These are phyloP conservation scores for Cephus pulcher DNA, from an alignment of 2,888 invertebrate species.

Conservation along the genomic window DNA sequence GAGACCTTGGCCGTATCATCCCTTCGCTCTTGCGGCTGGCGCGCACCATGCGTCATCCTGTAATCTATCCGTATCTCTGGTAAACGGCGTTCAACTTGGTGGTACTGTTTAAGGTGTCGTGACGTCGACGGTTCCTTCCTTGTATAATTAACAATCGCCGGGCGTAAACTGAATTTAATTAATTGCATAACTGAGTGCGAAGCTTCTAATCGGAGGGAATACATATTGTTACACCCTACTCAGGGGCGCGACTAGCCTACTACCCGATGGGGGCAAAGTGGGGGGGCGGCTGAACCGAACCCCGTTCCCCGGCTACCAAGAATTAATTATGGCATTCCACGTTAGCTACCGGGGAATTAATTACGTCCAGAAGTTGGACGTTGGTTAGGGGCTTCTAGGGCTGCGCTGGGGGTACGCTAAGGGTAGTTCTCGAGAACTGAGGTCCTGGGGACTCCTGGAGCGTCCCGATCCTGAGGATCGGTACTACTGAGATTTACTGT, in stretches of 20 bases:
- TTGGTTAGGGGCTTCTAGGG: conserved; percentile 52
- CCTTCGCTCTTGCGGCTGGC: not conserved
- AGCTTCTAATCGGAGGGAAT: conserved; percentile 60
- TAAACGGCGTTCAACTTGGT: not conserved
- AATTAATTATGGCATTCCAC: conserved; percentile 67
- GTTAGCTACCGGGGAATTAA: conserved; percentile 64
- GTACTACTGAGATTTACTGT: not conserved
- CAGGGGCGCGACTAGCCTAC: conserved; percentile 10
- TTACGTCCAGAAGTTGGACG: conserved; percentile 65
- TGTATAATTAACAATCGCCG: conserved; percentile 58
- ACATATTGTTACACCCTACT: conserved; percentile 60
- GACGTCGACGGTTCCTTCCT: not conserved
- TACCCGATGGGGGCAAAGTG: not conserved
- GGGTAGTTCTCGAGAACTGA: conserved; percentile 6
- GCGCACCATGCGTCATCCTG: not conserved
- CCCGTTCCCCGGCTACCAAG: conserved; percentile 46
- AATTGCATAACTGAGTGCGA: conserved; percentile 58
- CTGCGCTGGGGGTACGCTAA: conserved; percentile 17
- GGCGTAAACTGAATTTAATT: conserved; percentile 63
- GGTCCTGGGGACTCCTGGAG: conserved; percentile 3
- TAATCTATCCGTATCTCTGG: not conserved
- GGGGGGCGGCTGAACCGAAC: not conserved
- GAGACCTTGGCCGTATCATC: not conserved
- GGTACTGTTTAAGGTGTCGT: not conserved
- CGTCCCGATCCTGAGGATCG: conserved; percentile 21